Percentiles rank a stretch among this genome's conserved stretches.
Conservation (phyloP, 1,140 invertebrate species). For the Atopsyche davidsoni region DNA sequence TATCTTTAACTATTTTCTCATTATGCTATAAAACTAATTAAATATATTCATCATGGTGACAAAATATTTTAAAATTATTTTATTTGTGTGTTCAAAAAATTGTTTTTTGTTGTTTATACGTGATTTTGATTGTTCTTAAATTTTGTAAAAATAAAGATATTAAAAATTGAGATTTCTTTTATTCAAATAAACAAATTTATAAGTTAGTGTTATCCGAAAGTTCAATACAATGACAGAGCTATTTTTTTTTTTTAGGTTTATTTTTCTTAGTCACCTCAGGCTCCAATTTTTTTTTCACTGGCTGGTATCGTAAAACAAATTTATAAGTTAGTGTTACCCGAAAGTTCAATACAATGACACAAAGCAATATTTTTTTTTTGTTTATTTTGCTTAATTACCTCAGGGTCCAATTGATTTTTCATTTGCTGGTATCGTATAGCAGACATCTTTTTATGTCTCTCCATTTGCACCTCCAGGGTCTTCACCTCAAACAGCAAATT, state of each 20-base stretch:
- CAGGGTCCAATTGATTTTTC: constrained; percentile 2
- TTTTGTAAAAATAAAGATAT: no score
- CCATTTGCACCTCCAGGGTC: constrained; percentile 40
- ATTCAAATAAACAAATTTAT: background rate
- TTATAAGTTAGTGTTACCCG: no score
- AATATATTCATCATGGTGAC: no score
- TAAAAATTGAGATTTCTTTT: no score
- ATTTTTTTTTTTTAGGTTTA: background rate
- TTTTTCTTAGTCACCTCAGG: background rate
- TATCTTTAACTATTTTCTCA: no score
- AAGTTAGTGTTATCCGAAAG: no score
- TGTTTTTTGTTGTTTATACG: no score
- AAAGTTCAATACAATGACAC: background rate
- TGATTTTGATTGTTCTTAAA: no score
- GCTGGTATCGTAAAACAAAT: background rate
- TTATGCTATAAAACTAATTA: no score
- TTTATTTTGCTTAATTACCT: background rate
- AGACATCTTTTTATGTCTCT: constrained; percentile 47
- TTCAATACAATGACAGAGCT: background rate
- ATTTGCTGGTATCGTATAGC: constrained; percentile 47
- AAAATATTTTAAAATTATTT: no score
- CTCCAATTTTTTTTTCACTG: background rate
- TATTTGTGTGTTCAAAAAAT: no score
- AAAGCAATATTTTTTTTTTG: background rate
- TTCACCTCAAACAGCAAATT: constrained; percentile 41